Base-by-base conservation (phyloP, 2,797 vertebrate species). In the Hipposideros larvatus region DNA sequence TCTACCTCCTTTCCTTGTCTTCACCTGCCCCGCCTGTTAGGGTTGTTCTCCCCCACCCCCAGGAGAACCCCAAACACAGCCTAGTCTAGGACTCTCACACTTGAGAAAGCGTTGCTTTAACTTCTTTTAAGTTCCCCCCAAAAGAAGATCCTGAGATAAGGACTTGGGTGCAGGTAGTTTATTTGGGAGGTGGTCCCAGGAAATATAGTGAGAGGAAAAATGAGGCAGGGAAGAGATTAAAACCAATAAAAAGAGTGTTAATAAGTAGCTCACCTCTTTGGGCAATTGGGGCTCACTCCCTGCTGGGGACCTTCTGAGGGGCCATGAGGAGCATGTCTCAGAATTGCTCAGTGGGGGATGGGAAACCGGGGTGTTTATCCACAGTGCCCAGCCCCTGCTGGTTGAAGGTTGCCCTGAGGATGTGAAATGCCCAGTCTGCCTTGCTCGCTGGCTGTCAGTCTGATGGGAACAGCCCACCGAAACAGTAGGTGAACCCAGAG, bases 301-400 rank as follows among this genome's bases (percentile, higher is more conserved):
- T 41, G 7, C 21, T 0, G 65, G 66, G 75, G 37, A 37, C 18
- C 22, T 63, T 73, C 41, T 0, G 3, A 74, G 71, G 71, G 59
- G 22, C 2, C 0, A 0, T 0, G 1, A 46, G 16, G 61, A 34
- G 10, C 13, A 8, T 28, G 2, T 19, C 10, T 31, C 41, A 37
- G 87, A 57, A 48, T 1, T 24, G 53, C 19, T 11, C 18, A 4
- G 15, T 7, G 4, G 37, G 31, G 53, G 4, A 5, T 3, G 7
- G 28, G 55, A 46, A 57, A 22, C n/a, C 14, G 24, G 43, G 28
- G 1, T 21, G 1, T 73, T 65, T 6, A 1, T 13, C 18, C 37
- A 10, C 7, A 24, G 41, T 3, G 46, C 55, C 86, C 26, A 7
- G 4, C 22, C 46, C 18, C n/a, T 0, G 1, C 18, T 48, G 65